A percentile compares a stretch with the other conserved stretches of the same genome.
Evolutionary conservation across 2,888 invertebrate genomes (phyloP).

Genomic region (Sarcophaga subvicina): DNA sequence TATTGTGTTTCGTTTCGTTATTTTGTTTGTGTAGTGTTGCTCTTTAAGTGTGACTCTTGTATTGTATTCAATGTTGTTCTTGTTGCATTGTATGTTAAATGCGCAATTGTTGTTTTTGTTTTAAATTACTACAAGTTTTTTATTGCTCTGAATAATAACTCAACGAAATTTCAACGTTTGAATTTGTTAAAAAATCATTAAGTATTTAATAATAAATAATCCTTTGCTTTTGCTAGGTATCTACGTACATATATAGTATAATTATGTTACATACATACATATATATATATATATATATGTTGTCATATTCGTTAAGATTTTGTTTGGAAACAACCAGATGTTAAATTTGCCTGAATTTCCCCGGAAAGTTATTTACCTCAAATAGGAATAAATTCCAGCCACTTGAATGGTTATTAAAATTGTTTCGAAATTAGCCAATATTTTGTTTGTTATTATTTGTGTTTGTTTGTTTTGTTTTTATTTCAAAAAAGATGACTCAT

Average conservation of each 20-base stretch:
- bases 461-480: not conserved
- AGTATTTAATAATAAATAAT: too few species aligned
- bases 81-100: constrained; percentile 34
- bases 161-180: too few species aligned
- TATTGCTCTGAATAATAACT: not conserved
- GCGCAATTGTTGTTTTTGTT: constrained; percentile 51
- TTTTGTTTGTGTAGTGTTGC: constrained; percentile 21
- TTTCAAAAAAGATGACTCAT: constrained; percentile 17
- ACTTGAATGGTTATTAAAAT: not conserved
- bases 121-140: constrained; percentile 26
- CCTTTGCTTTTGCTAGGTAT: too few species aligned
- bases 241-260: too few species aligned
- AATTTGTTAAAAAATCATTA: too few species aligned
- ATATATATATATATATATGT: too few species aligned
- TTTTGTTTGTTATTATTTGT: not conserved
- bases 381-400: not conserved
- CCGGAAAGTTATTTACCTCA: not conserved
- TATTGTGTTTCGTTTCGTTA: not conserved
- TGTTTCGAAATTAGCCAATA: not conserved
- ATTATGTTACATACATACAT: too few species aligned
- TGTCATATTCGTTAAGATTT: not conserved
- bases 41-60: constrained; percentile 15
- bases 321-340: not conserved
- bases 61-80: constrained; percentile 10
- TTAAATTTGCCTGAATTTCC: not conserved